phyloP scores from a whole-genome alignment of 1,140 invertebrate species.

The Drosophila murphyi region DNA sequence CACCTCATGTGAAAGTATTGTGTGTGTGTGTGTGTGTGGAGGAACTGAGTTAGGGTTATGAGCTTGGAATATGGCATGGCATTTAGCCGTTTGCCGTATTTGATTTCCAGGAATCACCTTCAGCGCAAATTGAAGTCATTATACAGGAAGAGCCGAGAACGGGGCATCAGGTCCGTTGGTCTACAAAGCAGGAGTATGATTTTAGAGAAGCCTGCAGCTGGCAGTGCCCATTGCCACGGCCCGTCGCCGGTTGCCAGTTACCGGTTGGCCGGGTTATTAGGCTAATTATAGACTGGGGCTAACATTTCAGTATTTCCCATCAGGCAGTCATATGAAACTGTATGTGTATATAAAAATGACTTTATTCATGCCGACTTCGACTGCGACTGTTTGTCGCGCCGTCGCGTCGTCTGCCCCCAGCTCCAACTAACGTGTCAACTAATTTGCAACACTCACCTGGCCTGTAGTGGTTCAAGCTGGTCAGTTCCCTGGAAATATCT shows the following conservation, averaged over 20 bases:
- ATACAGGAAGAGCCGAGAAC: constrained; percentile 41
- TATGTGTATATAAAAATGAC: constrained; percentile 60
- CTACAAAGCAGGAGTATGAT: background rate
- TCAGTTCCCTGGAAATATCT: constrained; percentile 78
- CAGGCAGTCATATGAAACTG: constrained; percentile 46
- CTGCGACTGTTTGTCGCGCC: constrained; percentile 75
- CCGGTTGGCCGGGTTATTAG: constrained; percentile 66
- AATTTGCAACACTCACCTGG: constrained; percentile 78
- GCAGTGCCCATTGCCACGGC: constrained; percentile 33
- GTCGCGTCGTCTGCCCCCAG: constrained; percentile 42
- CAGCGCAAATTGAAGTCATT: constrained; percentile 81
- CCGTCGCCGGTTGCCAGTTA: constrained; percentile 37
- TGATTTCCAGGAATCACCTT: constrained; percentile 82
- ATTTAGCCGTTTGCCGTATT: constrained; percentile 79
- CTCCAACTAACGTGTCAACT: constrained; percentile 74
- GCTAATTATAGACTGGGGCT: constrained; percentile 76
- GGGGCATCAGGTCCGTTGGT: background rate
- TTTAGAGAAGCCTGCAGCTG: constrained; percentile 15
- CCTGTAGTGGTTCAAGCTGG: constrained; percentile 24
- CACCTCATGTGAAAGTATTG: constrained; percentile 19
- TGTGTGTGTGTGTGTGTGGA: too few species aligned
- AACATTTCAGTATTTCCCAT: constrained; percentile 60
- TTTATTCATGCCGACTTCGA: constrained; percentile 80
- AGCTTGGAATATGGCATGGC: constrained; percentile 63
- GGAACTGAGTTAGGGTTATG: constrained; percentile 5